phyloP scores from a whole-genome alignment of 2,888 invertebrate genomes.

The Formica aserva region DNA sequence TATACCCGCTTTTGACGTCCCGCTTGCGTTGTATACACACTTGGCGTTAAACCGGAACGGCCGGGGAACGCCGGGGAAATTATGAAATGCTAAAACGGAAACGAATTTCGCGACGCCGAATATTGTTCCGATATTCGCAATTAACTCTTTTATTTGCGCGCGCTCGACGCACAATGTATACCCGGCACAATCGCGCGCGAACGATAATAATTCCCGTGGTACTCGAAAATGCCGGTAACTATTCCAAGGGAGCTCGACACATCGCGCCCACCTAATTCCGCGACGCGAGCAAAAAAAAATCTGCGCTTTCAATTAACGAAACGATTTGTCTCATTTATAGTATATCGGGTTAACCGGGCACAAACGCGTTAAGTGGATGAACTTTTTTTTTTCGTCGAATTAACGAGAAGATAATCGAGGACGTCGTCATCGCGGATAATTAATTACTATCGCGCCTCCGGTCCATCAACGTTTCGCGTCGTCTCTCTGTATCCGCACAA shows the following conservation, averaged over 20 bases:
- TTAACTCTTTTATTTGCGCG: constrained; percentile 44
- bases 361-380: constrained; percentile 29
- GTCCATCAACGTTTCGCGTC: constrained; percentile 46
- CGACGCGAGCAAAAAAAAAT: neutral
- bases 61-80: constrained; percentile 29
- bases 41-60: constrained; percentile 51
- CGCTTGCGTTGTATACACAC: constrained; percentile 55
- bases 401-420: constrained; percentile 58
- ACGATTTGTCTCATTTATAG: constrained; percentile 45
- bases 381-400: constrained; percentile 48
- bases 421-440: constrained; percentile 56
- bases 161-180: constrained; percentile 1
- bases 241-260: neutral
- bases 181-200: neutral
- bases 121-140: constrained; percentile 51
- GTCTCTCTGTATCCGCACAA: constrained; percentile 24
- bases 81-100: constrained; percentile 54
- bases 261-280: constrained; percentile 16
- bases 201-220: constrained; percentile 14
- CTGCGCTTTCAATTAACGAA: constrained; percentile 47
- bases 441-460: constrained; percentile 43
- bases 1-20: constrained; percentile 67
- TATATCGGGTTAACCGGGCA: constrained; percentile 48
- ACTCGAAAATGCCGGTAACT: constrained; percentile 35
- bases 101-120: constrained; percentile 45